Evolutionary conservation across 1,140 invertebrate genomes (phyloP), one percentile per base, ranked within the genome.

Genomic region (Oryzaephilus surinamensis): DNA sequence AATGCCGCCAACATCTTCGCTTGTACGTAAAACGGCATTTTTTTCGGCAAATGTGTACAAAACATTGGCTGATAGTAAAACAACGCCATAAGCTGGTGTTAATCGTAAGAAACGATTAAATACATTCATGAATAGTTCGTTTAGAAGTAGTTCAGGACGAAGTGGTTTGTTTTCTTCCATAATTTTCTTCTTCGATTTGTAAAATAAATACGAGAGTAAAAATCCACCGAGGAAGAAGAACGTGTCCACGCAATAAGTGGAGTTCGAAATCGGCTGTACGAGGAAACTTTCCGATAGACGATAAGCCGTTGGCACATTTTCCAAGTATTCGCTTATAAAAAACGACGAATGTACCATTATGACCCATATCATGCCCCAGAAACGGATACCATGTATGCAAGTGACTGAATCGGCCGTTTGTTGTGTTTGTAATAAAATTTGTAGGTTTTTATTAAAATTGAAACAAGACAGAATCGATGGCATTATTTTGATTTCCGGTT

Each of bases 21-120:
- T 54, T 23, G 66, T 56, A 36, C 69, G 63, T 45, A 71, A 69
- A 7, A 65, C 52, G 0, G 72, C 72, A 0, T 55, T 60, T 21
- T 67, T 60, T 2, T 51, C 54, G 16, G 69, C 64, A 51, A 65
- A 74, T 8, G 56, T 53, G 2, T 62, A 64, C 30, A 65, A 62
- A 10, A 76, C 37, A 48, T 71, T 64, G 2, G 67, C 46, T 15
- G 73, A 54, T 30, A 67, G 62, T 17, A 76, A 54, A 1, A 65
- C 52, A 39, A 74, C 56, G 27, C 74, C 52, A 27, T 76, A 76
- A 0, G 69, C 58, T 0, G 73, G 72, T 19, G 63, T 70, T 16
- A 75, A 44, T 40, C 67, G 64, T 29, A 69, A 44, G 41, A 62
- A 68, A 49, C 70, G 50, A 35, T 58, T 60, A 0, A 63, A 2